Conservation (phyloP, 1,140 invertebrate species). For the Sarcophaga bullata region DNA sequence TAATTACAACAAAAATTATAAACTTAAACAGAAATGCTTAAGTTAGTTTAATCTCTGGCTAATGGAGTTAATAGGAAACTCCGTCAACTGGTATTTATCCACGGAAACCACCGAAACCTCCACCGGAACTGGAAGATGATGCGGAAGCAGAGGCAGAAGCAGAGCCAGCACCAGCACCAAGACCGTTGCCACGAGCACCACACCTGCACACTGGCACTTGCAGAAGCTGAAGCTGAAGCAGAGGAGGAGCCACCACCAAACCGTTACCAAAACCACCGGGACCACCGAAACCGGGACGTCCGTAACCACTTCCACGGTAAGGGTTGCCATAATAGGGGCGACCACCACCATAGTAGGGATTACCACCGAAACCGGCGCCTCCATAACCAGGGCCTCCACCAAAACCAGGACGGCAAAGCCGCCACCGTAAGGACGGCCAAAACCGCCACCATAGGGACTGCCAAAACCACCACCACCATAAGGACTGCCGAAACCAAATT, state of each 20-base stretch:
- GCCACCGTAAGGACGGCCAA: conserved; percentile 26
- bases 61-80: background rate
- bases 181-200: no score
- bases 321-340: conserved; percentile 1
- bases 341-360: background rate
- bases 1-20: background rate
- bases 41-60: background rate
- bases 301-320: background rate
- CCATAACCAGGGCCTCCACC: conserved; percentile 10
- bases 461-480: background rate
- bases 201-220: background rate
- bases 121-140: conserved; percentile 13
- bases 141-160: conserved; percentile 18
- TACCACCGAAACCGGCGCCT: conserved; percentile 29
- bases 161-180: conserved; percentile 9
- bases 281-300: conserved; percentile 28
- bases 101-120: conserved; percentile 7
- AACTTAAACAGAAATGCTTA: background rate
- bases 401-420: conserved; percentile 33
- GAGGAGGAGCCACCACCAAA: conserved; percentile 36
- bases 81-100: background rate
- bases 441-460: conserved; percentile 24
- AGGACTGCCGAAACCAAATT: conserved; percentile 41
- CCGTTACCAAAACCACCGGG: conserved; percentile 28
- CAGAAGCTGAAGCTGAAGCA: conserved; percentile 24